Base-by-base conservation (phyloP, 1,140 invertebrate genomes). In the Coptotermes formosanus region DNA sequence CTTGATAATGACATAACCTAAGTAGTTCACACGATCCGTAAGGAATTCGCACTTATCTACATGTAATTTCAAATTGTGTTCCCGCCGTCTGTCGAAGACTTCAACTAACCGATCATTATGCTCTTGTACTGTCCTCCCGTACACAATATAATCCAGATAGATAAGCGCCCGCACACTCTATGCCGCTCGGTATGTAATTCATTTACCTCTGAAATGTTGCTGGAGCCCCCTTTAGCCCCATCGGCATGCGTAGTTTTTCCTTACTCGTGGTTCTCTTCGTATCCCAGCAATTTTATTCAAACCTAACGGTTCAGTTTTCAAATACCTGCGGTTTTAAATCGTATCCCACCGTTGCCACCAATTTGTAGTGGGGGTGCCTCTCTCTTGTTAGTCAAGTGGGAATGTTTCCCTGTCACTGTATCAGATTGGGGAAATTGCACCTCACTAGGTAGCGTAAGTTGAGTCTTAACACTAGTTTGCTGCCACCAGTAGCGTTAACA, bases 111-210 rank as follows among this genome's bases (percentile, higher is more conserved):
- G 87, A 16, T 89, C 82, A 25, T 91, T 88, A 85, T 92, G 91
- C 85, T 90, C 89, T 84, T 92, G 87, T 38, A 91, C 89, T 21
- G 88, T 89, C 45, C 87, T 85, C 4, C 87, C 88, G 85, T 88
- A 91, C 12, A 91, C 88, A 1, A 92, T 88, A 0, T 93, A 92
- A 87, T 93, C 92, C 8, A 92, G 48, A 88, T 93, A 93, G 0
- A 91, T 89, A 19, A 89, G 88, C 83, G 88, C 88, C 3, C 85
- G 88, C 84, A 30, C 88, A 87, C 85, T 89, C 82, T 16, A 91
- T 87, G 16, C 88, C 88, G 44, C 86, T 86, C 12, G 92, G 88
- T 11, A 91, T 88, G 3, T 85, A 69, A 87, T 90, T 88, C 89
- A 89, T 75, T 25, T 86, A 44, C 12, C 87, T 45, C n/a, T 87